Percentiles rank a stretch among this genome's conserved stretches.
Evolutionary conservation across 2,797 vertebrate genomes (phyloP).

Genomic region (Clarias platycephalus): DNA sequence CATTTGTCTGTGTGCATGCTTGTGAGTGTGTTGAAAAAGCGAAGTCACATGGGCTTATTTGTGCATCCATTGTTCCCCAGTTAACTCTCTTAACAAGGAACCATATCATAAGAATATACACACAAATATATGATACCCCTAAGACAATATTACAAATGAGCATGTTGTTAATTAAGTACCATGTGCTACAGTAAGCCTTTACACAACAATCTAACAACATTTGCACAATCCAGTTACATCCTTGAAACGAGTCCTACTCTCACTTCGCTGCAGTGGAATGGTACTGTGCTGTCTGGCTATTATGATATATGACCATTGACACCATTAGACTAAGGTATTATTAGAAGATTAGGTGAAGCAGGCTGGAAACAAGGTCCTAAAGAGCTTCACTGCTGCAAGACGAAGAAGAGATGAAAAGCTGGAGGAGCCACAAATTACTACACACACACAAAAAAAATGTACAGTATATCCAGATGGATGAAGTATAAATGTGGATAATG

Average conservation of each 20-base stretch:
- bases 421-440: conserved; percentile 78
- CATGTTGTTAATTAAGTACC: not conserved
- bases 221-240: conserved; percentile 6
- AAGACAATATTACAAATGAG: conserved; percentile 7
- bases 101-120: not conserved
- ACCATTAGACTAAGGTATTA: conserved; percentile 80
- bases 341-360: conserved; percentile 76
- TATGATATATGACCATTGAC: conserved; percentile 78
- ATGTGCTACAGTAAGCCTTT: conserved; percentile 16
- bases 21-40: not conserved
- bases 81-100: not conserved
- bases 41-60: not conserved
- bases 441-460: conserved; percentile 47
- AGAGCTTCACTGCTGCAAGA: conserved; percentile 60
- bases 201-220: not conserved
- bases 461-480: conserved; percentile 68
- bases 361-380: conserved; percentile 66
- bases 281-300: conserved; percentile 22
- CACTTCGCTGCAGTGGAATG: not conserved
- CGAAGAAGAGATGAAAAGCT: conserved; percentile 62
- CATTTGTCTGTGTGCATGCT: not conserved
- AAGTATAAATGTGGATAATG: conserved; percentile 84
- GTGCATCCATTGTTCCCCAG: not conserved
- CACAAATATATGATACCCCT: not conserved
- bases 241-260: conserved; percentile 31